Base-by-base conservation (phyloP, 2,113 vertebrate genomes). In the Peromyscus californicus region DNA sequence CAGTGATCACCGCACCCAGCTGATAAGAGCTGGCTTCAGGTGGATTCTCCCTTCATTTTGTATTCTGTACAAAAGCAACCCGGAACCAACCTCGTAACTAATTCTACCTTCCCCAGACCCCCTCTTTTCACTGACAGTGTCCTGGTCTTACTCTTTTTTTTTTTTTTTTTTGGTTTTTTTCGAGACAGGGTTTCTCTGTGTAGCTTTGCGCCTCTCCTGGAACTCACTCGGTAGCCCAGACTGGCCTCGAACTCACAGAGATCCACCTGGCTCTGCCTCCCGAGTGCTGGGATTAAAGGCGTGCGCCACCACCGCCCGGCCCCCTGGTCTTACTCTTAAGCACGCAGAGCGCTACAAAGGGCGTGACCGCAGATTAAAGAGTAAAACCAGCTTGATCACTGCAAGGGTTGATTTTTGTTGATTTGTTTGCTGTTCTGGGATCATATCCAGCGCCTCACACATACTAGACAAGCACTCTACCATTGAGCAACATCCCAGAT, bases 311-410 rank as follows among this genome's bases (percentile, higher is more conserved):
- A n/a, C n/a, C n/a, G n/a, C n/a, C n/a, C n/a, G n/a, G n/a, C n/a
- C n/a, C n/a, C n/a, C n/a, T 31, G 61, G 69, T 13, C 54, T 42
- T 72, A n/a, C 39, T 84, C 45, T 69, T 63, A 92, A 96, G 85
- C 82, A 89, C 54, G 39, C 31, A 67, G 29, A 67, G 79, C 67
- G 39, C 54, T 69, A 36, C n/a, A 65, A 36, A 95, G 69, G 42
- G 12, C 16, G 21, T n/a, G 57, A 19, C 26, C 8, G 17, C 33
- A 72, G 70, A 90, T 84, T 61, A 33, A 83, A 7, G 22, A 31
- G 39, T 33, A 87, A 82, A 61, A 61, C 76, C 57, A 74, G 59
- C 33, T 59, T n/a, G 54, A 10, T 65, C 59, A 13, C 39, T 31
- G 61, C n/a, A 85, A 13, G 7, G 61, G 16, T 67, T 67, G 65